Percentiles rank a stretch among this genome's conserved stretches.
Evolutionary conservation across 2,888 invertebrate genomes (phyloP).

Genomic region (Eurytoma adleriae): DNA sequence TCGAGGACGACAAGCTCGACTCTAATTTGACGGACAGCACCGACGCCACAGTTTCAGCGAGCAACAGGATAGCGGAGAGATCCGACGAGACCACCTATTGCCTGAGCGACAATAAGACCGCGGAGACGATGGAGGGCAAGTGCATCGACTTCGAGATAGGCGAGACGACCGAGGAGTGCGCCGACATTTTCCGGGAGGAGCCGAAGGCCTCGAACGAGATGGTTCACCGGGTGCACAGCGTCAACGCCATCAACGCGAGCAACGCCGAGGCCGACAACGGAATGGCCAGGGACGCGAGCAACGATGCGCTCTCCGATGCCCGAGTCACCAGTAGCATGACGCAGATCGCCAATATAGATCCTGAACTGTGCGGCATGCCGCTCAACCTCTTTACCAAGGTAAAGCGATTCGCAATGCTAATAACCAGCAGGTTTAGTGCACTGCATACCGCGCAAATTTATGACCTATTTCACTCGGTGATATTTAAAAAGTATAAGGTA

Average conservation of each 20-base stretch:
- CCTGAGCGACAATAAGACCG: conserved; percentile 66
- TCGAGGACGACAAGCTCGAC: conserved; percentile 75
- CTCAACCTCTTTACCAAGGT: conserved; percentile 90
- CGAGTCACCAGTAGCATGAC: conserved; percentile 80
- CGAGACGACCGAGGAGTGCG: conserved; percentile 18
- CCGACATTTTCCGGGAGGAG: conserved; percentile 60
- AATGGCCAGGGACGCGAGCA: conserved; percentile 85
- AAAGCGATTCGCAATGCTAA: conserved; percentile 40
- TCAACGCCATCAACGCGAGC: conserved; percentile 69
- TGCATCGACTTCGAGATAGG: conserved; percentile 57
- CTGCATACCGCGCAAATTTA: no score
- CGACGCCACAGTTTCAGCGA: background rate
- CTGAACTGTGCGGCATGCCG: conserved; percentile 91
- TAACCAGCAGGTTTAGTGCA: background rate
- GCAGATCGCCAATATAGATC: conserved; percentile 81
- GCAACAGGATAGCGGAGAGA: conserved; percentile 21
- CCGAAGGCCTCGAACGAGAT: conserved; percentile 59
- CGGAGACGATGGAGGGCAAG: conserved; percentile 71
- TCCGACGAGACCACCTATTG: conserved; percentile 26
- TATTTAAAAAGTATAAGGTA: background rate
- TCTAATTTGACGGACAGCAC: conserved; percentile 58
- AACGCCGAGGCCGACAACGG: conserved; percentile 76
- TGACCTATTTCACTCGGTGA: background rate
- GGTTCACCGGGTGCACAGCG: conserved; percentile 70
- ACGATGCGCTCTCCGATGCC: conserved; percentile 80